Base-by-base conservation (phyloP, 2,888 invertebrate genomes). In the Nemoura dubitans region DNA sequence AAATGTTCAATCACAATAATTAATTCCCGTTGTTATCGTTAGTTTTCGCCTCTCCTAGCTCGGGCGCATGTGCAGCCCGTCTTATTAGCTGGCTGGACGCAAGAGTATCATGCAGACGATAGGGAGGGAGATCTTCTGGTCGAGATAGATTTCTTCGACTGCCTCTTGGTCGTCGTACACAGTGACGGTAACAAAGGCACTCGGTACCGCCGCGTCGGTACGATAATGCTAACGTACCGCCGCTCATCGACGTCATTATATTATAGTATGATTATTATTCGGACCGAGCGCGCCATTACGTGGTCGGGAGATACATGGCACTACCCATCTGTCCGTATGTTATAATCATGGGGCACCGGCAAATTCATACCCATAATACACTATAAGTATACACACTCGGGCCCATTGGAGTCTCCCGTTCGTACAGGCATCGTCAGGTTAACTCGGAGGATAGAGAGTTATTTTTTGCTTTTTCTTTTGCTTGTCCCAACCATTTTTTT, bases 291-390 rank as follows among this genome's bases (percentile, higher is more conserved):
- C 27, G 29, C 29, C 27, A 84, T 84, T 84, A 84, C 29, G 26
- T 76, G 59, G 59, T 59, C 21, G 21, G 21, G 14, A 14, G 21
- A 59, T 1, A 59, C 16, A 36, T 10, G 80, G 26, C 59, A 83
- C 43, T 43, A 27, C 84, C 84, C 84, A 84, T 26, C 84, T 84
- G 84, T n/a, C 84, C 59, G 26, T 76, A 28, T 84, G 59, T 59
- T 27, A 21, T 84, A 84, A 84, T 84, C n/a, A 84, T 84, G 84
- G 84, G 84, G 84, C 84, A 84, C 28, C 36, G 25, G 43, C 84
- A 84, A 84, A 84, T 84, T 76, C 84, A 59, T 76, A 27, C 76
- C 84, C 84, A 84, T 84, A 84, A 84, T 84, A 84, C 27, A 76
- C 81, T 30, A 84, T 84, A 84, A 84, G 84, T 84, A 84, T 84